Evolutionary conservation across 2,888 invertebrate genomes (phyloP), one percentile per base, ranked within the genome.

Genomic region (Tenthredo mesomela): DNA sequence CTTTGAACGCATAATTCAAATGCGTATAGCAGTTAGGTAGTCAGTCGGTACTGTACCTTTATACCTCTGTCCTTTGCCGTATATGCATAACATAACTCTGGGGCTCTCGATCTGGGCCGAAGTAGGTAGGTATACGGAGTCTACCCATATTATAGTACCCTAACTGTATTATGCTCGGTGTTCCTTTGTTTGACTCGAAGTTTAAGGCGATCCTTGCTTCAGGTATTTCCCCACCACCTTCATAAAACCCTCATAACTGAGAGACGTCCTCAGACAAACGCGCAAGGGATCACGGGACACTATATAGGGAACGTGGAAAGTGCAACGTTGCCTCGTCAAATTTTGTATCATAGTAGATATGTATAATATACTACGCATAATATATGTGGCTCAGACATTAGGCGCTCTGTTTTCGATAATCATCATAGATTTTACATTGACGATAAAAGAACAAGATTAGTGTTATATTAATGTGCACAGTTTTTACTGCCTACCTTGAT

Each of bases 141-240:
- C 73, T 43, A 33, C 77, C 50, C 77, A 47, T 77, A 77, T 61
- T 37, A 50, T 50, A 21, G 80, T 61, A 77, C 80, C 70, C 86
- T 86, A 87, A 87, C 87, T 88, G 88, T 87, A 88, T 88, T 87
- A 87, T 87, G 86, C 86, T 86, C 85, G 84, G 84, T 82, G 83
- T 71, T 78, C 70, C 70, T 85, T 83, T 84, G 80, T 65, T 84
- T 75, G 82, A 47, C 15, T 67, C 47, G 6, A 61, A 70, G 67
- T 82, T 82, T 82, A 82, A 82, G 82, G 50, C 47, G 67, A 67
- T 21, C 67, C 29, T 82, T 70, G 47, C 47, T 65, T n/a, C 82
- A 82, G 82, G 82, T 82, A 82, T 65, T 43, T 25, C 47, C 15
- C 71, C 82, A 75, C 83, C 82, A 50, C 77, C 83, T 33, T 82